A percentile compares a stretch with the other conserved stretches of the same genome.
These are phyloP conservation scores for Sacculina carcini DNA, from an alignment of 2,888 invertebrate genomes.

Conservation along the genomic window DNA sequence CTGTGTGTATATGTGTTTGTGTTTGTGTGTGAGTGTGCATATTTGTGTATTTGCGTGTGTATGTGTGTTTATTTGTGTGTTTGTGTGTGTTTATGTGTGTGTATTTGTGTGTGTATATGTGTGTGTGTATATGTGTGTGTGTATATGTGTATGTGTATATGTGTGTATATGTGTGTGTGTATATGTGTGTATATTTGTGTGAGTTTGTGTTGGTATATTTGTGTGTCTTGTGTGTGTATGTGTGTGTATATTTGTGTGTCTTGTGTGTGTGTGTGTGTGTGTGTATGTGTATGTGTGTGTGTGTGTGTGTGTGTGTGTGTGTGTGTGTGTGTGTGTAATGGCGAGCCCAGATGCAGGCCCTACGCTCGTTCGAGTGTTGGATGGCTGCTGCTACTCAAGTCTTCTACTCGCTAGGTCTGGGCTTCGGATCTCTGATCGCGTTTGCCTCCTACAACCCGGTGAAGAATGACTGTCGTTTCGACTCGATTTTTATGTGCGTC, in stretches of 20 bases:
- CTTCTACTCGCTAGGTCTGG: conserved; percentile 81
- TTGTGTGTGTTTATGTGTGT: too few relatives aligned
- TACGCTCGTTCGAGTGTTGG: conserved; percentile 72
- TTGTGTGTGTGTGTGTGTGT: not conserved
- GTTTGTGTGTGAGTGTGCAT: too few relatives aligned
- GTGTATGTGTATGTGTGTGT: not conserved
- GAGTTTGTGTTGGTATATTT: too few relatives aligned
- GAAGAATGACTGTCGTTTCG: conserved; percentile 77
- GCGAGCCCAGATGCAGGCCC: conserved; percentile 40
- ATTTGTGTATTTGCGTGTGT: too few relatives aligned
- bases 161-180: not conserved
- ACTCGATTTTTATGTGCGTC: conserved; percentile 66
- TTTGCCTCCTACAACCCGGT: conserved; percentile 87
- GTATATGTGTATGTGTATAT: not conserved
- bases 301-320: not conserved
- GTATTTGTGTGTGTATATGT: too few relatives aligned
- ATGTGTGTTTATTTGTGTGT: too few relatives aligned
- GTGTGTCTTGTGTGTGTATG: not conserved
- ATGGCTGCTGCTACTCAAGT: conserved; percentile 89
- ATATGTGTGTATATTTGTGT: not conserved
- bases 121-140: not conserved
- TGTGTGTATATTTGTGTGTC: not conserved
- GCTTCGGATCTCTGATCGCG: conserved; percentile 80
- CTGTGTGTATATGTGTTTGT: too few relatives aligned
- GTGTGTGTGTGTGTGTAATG: not conserved